Evolutionary conservation across 2,113 vertebrate genomes (phyloP), one percentile per base, ranked within the genome.

Genomic region (Oreochromis tanganicae): DNA sequence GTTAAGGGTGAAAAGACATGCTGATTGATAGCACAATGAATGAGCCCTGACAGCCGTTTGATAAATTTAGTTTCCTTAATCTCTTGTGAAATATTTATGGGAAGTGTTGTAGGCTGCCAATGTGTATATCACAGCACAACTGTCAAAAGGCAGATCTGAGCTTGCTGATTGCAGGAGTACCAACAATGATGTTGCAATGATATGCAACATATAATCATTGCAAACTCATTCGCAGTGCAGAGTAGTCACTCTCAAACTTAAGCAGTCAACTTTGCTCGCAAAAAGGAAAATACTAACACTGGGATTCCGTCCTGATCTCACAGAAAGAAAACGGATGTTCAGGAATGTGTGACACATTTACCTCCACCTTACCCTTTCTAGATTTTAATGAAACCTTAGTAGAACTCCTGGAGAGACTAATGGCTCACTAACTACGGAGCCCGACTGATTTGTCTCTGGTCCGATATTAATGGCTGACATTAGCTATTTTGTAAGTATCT

Each of bases 111-210:
- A 85, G 48, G 21, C 57, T 78, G 43, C 52, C 24, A 10, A 32
- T 63, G 71, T 75, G 66, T 48, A 56, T 46, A 55, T 32, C 9
- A 38, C 21, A 38, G 61, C 68, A 46, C 19, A 55, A 12, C 43
- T 27, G 34, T 66, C 34, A 79, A 46, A 61, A 80, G 54, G 4
- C 82, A 83, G 29, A 84, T 87, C 55, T 17, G 50, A 82, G 50
- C 61, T 63, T 7, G n/a, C 48, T 73, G 80, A 82, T 50, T 27
- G 41, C 80, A 29, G 59, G 87, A 85, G 79, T 19, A 61, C 43
- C 41, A 81, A 56, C 56, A 83, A 78, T 50, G 48, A 88, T 68
- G 50, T 7, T 34, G 57, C 61, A 82, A 55, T 56, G 43, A 63
- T 34, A 80, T 9, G 71, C 56, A 87, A 81, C 41, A 71, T 36